Evolutionary conservation across 1,140 invertebrate genomes (phyloP).

Genomic region (Trachymyrmex cornetzi): DNA sequence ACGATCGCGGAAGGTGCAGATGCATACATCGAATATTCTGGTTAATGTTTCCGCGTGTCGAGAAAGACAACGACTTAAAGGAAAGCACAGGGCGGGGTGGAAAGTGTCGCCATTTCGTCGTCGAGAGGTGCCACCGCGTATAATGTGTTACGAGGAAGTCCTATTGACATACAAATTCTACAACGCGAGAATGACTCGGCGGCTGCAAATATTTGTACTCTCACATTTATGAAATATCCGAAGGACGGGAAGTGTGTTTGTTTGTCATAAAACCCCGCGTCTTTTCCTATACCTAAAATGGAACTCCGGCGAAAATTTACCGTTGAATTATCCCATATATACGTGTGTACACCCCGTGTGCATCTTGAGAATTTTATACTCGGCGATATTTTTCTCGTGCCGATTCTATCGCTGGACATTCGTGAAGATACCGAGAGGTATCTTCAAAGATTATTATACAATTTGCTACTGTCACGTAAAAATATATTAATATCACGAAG

Average conservation of each 20-base stretch:
- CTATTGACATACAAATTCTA: constrained; percentile 51
- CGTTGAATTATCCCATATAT: constrained; percentile 24
- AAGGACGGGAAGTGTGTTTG: constrained; percentile 6
- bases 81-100: not conserved
- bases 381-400: constrained; percentile 4
- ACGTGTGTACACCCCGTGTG: not conserved
- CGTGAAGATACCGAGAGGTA: not conserved
- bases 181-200: constrained; percentile 18
- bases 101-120: constrained; percentile 17
- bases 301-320: constrained; percentile 41
- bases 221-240: constrained; percentile 33
- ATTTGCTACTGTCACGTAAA: not conserved
- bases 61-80: constrained; percentile 38
- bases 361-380: constrained; percentile 17
- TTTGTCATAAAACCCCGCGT: constrained; percentile 36
- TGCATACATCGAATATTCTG: constrained; percentile 43
- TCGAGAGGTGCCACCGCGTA: constrained; percentile 10
- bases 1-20: constrained; percentile 13
- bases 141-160: not conserved
- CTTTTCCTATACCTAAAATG: not conserved
- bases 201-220: constrained; percentile 53
- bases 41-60: constrained; percentile 48
- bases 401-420: not conserved
- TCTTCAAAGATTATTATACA: not conserved
- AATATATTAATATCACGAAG: not conserved